These are phyloP conservation scores for Polyergus mexicanus DNA, from an alignment of 1,140 invertebrate genomes.

Conservation along the genomic window DNA sequence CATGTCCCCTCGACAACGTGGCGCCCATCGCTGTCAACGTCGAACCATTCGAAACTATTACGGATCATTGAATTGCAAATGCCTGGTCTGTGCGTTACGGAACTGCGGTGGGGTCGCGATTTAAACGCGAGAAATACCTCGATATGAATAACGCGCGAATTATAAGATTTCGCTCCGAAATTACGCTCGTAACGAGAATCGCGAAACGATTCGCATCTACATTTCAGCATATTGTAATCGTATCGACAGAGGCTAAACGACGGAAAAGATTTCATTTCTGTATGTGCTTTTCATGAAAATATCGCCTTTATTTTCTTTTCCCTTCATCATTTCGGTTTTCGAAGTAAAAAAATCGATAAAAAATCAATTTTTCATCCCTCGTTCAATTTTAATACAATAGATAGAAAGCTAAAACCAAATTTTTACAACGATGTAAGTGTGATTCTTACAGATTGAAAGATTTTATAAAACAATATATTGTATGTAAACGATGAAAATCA, in stretches of 20 bases:
- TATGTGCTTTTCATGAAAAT: neutral
- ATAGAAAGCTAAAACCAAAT: neutral
- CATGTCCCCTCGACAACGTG: conserved; percentile 63
- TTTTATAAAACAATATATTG: neutral
- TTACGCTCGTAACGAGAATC: neutral
- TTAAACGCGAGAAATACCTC: conserved; percentile 39
- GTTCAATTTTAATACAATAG: conserved; percentile 15
- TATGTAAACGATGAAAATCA: neutral
- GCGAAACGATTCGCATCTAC: conserved; percentile 1
- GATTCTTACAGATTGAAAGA: neutral
- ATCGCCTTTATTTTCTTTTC: neutral
- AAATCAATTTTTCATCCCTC: conserved; percentile 13
- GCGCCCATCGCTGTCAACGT: conserved; percentile 60
- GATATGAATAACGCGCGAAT: conserved; percentile 52
- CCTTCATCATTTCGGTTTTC: neutral
- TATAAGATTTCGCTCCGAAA: conserved; percentile 26
- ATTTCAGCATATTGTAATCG: neutral
- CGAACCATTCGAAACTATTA: conserved; percentile 78
- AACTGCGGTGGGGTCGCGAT: conserved; percentile 22
- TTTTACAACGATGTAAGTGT: neutral
- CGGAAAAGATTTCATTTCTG: neutral
- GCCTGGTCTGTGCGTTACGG: conserved; percentile 43
- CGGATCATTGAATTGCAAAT: conserved; percentile 81
- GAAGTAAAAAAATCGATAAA: conserved; percentile 5
- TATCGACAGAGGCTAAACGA: neutral